Percentiles rank a stretch among this genome's conserved stretches.
Evolutionary conservation across 2,797 vertebrate species (phyloP).

Genomic region (Remorina albescens): DNA sequence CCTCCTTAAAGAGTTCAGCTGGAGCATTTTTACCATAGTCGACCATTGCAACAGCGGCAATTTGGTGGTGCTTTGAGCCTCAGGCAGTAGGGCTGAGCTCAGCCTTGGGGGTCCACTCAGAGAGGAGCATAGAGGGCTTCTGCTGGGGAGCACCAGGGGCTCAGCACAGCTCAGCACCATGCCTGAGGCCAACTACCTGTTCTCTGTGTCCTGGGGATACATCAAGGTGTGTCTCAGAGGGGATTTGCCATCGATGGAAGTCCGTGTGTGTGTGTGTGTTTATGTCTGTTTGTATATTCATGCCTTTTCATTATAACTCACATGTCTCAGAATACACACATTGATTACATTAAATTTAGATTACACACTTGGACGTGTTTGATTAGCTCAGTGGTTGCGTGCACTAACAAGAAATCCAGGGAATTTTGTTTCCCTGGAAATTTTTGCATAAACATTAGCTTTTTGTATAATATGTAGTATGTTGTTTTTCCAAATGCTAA

Average conservation of each 20-base stretch:
- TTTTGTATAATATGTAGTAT: neutral
- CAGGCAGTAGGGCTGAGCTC: conserved; percentile 63
- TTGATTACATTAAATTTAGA: conserved; percentile 1
- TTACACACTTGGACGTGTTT: conserved; percentile 14
- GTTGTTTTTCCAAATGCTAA: conserved; percentile 40
- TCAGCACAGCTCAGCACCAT: conserved; percentile 89
- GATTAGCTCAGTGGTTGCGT: conserved; percentile 10
- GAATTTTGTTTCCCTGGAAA: conserved; percentile 26
- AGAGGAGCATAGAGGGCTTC: conserved; percentile 81
- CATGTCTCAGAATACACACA: neutral
- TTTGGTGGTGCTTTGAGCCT: conserved; percentile 42
- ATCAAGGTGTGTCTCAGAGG: conserved; percentile 92
- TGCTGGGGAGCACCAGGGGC: conserved; percentile 81
- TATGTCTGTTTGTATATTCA: conserved; percentile 15
- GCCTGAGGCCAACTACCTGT: conserved; percentile 96
- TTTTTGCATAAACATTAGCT: conserved; percentile 9
- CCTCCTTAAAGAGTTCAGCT: conserved; percentile 54
- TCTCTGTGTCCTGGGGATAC: conserved; percentile 97
- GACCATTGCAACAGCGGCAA: conserved; percentile 4
- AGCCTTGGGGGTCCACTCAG: conserved; percentile 78
- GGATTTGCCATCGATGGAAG: conserved; percentile 3
- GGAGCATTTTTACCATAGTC: conserved; percentile 45
- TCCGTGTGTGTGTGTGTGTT: conserved; percentile 10
- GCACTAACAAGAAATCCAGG: conserved; percentile 4
- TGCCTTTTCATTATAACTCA: conserved; percentile 10